Evolutionary conservation across 2,113 vertebrate species (phyloP).

Genomic region (Agelaius tricolor): DNA sequence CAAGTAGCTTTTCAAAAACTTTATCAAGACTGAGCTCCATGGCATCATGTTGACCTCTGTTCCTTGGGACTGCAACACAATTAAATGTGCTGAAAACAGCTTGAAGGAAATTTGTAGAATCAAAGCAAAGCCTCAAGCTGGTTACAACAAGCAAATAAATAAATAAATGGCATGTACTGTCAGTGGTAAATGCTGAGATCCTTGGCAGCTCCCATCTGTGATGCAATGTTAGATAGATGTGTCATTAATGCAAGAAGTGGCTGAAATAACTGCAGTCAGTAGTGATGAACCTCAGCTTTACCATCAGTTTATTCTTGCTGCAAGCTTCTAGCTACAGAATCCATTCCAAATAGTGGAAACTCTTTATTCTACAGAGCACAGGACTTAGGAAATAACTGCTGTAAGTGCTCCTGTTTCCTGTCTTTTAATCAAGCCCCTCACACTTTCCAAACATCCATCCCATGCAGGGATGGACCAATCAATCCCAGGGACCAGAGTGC

Average conservation of each 20-base stretch:
- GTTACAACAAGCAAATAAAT: neutral
- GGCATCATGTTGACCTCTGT: neutral
- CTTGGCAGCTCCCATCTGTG: neutral
- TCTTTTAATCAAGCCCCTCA: neutral
- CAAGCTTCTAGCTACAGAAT: neutral
- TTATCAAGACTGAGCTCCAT: neutral
- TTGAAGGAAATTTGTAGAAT: neutral
- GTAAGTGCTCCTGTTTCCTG: neutral
- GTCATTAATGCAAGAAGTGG: neutral
- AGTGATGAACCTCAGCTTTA: neutral
- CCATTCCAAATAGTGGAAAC: neutral
- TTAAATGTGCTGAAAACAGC: neutral
- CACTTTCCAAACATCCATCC: neutral
- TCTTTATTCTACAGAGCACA: neutral
- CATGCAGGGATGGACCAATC: neutral
- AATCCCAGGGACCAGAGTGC: neutral
- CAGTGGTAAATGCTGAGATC: neutral
- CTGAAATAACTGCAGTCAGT: neutral
- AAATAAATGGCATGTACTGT: neutral
- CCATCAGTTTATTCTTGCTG: neutral
- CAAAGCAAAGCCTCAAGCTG: neutral
- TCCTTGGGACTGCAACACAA: neutral
- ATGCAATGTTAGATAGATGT: rapidly evolving
- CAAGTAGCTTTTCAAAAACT: neutral
- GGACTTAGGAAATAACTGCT: neutral